A percentile compares a stretch with the other conserved stretches of the same genome.
Conservation (phyloP, 2,888 invertebrate genomes). For the Tridacna crocea region DNA sequence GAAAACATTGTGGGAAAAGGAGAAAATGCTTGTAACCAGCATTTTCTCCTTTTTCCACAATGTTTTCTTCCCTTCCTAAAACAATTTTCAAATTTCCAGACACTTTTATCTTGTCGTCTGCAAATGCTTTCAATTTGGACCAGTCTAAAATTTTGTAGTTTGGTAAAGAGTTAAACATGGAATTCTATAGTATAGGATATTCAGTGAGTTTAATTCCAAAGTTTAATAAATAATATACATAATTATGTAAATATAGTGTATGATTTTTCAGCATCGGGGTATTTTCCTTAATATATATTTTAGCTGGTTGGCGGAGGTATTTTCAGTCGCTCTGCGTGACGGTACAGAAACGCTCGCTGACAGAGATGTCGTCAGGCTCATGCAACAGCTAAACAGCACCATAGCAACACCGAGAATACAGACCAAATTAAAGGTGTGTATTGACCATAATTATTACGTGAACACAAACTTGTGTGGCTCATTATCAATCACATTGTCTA, state of each 20-base stretch:
- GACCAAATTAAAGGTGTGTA: slow-evolving; percentile 86
- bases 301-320: slow-evolving; percentile 86
- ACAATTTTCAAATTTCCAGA: no score
- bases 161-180: no score
- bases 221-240: neutral
- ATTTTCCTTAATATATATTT: neutral
- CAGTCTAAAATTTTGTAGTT: no score
- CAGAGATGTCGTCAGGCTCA: slow-evolving; percentile 84
- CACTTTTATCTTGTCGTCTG: no score
- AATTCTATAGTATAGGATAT: no score
- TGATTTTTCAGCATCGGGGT: neutral
- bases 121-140: no score
- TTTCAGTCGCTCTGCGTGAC: slow-evolving; percentile 83
- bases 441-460: neutral
- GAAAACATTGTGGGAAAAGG: neutral
- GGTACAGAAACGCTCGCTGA: slow-evolving; percentile 83
- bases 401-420: slow-evolving; percentile 85
- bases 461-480: neutral
- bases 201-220: no score
- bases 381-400: slow-evolving; percentile 85
- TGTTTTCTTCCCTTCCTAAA: no score
- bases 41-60: neutral
- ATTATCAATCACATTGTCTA: no score
- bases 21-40: neutral
- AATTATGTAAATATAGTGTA: neutral